Evolutionary conservation across 2,888 invertebrate species (phyloP), one percentile per base, ranked within the genome.

Genomic region (Cryptophagus acutangulus): DNA sequence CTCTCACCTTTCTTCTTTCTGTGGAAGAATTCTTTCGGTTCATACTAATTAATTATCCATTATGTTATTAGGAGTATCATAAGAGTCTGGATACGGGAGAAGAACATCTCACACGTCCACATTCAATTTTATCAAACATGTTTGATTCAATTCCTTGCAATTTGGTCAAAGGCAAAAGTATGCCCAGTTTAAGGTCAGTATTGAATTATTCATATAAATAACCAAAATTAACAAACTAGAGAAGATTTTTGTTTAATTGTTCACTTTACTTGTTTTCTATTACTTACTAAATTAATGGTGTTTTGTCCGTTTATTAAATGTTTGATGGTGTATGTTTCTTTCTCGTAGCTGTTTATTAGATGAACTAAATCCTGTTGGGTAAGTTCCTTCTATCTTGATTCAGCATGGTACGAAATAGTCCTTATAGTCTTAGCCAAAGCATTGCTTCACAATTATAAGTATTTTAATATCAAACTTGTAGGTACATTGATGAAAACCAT

Each of bases 151-250:
- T 56, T 6, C 72, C 77, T 10, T 77, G 79, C 37, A 89, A 87
- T 69, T 74, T 93, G 36, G 84, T 89, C 45, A 90, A 94, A 74
- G 93, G 94, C 45, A 93, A 93, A 72, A 94, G 93, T 74, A 92
- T 95, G 92, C 94, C 94, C 2, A 92, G 92, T 63, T 74, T 94
- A 46, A 91, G 91, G 92, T 92, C 73, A 72, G 74, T 57, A 44
- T 28, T 31, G 24, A n/a, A 40, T 15, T 15, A 15, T 6, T 13
- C 24, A n/a, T 20, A 20, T 20, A 20, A 20, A 20, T 8, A 20
- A 20, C 10, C 6, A 3, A 17, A 12, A n/a, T n/a, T n/a, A n/a
- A n/a, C n/a, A n/a, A n/a, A n/a, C n/a, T n/a, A n/a, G n/a, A n/a
- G n/a, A n/a, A 33, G 12, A 30, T 30, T 38, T 24, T 31, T 31